A percentile compares a stretch with the other conserved stretches of the same genome.
These are phyloP conservation scores for Dioctria rufipes DNA, from an alignment of 2,888 invertebrate genomes.

Conservation along the genomic window DNA sequence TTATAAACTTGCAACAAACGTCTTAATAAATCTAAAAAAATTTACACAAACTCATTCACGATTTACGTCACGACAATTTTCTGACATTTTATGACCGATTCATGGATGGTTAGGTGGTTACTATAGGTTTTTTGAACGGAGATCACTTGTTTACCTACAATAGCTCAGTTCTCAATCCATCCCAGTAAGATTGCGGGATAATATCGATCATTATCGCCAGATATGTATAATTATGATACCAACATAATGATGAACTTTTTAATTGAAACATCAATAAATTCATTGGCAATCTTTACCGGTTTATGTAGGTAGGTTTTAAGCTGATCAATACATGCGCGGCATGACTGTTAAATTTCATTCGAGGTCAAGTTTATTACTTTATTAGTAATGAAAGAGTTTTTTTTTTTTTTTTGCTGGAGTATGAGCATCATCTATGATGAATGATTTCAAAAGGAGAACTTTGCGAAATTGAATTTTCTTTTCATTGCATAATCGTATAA, in stretches of 20 bases:
- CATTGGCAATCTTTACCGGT: background rate
- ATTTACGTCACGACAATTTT: constrained; percentile 42
- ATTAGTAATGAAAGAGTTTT: background rate
- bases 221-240: constrained; percentile 39
- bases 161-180: constrained; percentile 19
- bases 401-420: too few species aligned
- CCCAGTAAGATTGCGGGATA: constrained; percentile 39
- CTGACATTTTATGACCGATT: constrained; percentile 43
- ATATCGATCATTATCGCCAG: constrained; percentile 43
- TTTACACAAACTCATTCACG: constrained; percentile 24
- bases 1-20: constrained; percentile 22
- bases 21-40: constrained; percentile 32
- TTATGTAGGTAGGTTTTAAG: background rate
- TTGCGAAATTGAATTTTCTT: too few species aligned
- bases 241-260: constrained; percentile 29
- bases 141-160: constrained; percentile 26
- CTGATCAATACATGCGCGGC: background rate
- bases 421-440: too few species aligned
- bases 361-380: constrained; percentile 28
- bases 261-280: constrained; percentile 49
- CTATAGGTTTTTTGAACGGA: constrained; percentile 15
- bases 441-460: too few species aligned
- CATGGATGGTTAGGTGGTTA: constrained; percentile 30
- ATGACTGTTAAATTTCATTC: background rate
- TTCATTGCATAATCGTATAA: too few species aligned